Evolutionary conservation across 2,797 vertebrate species (phyloP).

Genomic region (Glyptemys insculpta): DNA sequence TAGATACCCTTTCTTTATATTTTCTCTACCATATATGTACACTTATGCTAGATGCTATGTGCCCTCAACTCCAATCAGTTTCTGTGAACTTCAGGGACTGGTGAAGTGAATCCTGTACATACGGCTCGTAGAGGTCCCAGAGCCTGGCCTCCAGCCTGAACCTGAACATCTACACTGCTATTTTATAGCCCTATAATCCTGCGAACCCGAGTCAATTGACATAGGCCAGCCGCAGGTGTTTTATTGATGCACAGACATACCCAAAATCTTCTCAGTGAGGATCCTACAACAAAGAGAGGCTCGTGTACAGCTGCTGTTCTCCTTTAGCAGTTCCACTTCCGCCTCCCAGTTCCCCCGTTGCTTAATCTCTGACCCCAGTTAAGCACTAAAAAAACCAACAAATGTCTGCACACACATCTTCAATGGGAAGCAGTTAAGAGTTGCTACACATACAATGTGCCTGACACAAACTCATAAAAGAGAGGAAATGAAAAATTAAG

Average conservation of each 20-base stretch:
- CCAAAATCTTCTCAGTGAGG: not conserved
- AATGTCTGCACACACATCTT: not conserved
- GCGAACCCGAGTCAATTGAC: not conserved
- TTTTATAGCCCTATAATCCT: not conserved
- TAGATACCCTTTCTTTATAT: slow-evolving; percentile 40
- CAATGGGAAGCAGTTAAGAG: not conserved
- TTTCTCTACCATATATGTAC: slow-evolving; percentile 57
- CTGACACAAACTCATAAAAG: not conserved
- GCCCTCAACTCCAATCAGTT: slow-evolving; percentile 5
- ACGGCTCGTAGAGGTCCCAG: not conserved
- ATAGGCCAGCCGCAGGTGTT: not conserved
- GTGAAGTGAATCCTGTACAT: not conserved
- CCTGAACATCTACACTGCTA: not conserved
- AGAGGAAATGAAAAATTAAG: not conserved
- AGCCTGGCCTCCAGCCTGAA: not conserved
- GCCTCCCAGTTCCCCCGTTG: not conserved
- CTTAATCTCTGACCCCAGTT: not conserved
- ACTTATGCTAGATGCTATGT: slow-evolving; percentile 29
- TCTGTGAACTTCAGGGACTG: not conserved
- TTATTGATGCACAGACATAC: not conserved
- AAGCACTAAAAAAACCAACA: not conserved
- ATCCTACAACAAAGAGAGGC: not conserved
- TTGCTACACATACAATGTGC: not conserved
- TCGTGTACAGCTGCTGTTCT: not conserved
- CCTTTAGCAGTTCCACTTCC: not conserved